These are phyloP conservation scores for Eristalinus sepulchralis DNA, from an alignment of 2,888 invertebrate species.

Conservation along the genomic window DNA sequence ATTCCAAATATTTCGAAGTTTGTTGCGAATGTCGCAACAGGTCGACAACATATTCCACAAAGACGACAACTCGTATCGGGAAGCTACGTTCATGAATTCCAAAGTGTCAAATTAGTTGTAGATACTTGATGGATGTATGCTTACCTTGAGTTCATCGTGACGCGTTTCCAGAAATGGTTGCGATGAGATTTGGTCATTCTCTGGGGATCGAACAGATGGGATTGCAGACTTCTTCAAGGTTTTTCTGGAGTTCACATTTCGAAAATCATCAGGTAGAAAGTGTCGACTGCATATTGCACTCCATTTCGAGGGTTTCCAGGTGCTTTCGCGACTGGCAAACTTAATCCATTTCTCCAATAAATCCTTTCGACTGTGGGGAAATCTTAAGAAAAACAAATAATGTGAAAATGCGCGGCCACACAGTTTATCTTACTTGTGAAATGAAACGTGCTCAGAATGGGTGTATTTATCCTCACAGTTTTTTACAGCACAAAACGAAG, in stretches of 20 bases:
- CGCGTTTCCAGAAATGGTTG: background rate
- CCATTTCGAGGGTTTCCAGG: slow-evolving; percentile 80
- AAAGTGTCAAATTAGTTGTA: background rate
- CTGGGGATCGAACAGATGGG: slow-evolving; percentile 73
- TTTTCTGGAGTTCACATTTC: slow-evolving; percentile 76
- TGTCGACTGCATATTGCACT: slow-evolving; percentile 80
- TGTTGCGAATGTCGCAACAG: slow-evolving; percentile 76
- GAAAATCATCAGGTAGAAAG: slow-evolving; percentile 78
- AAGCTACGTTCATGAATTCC: slow-evolving; percentile 3
- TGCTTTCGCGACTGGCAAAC: slow-evolving; percentile 77
- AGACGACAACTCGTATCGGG: slow-evolving; percentile 76
- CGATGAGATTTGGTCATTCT: slow-evolving; percentile 21
- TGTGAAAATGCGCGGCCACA: background rate
- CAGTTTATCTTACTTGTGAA: slow-evolving; percentile 78
- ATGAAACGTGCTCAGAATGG: slow-evolving; percentile 79
- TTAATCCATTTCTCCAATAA: slow-evolving; percentile 78
- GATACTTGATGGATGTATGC: background rate
- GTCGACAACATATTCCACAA: slow-evolving; percentile 75
- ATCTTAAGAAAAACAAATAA: slow-evolving; percentile 73
- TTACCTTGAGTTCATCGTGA: slow-evolving; percentile 42
- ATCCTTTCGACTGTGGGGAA: slow-evolving; percentile 78
- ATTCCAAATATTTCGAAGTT: slow-evolving; percentile 79
- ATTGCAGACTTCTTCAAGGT: slow-evolving; percentile 78
- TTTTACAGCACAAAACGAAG: slow-evolving; percentile 79
- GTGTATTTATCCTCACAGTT: slow-evolving; percentile 79